Evolutionary conservation across 2,888 invertebrate species (phyloP), one percentile per base, ranked within the genome.

Genomic region (Dichetophora obliterata): DNA sequence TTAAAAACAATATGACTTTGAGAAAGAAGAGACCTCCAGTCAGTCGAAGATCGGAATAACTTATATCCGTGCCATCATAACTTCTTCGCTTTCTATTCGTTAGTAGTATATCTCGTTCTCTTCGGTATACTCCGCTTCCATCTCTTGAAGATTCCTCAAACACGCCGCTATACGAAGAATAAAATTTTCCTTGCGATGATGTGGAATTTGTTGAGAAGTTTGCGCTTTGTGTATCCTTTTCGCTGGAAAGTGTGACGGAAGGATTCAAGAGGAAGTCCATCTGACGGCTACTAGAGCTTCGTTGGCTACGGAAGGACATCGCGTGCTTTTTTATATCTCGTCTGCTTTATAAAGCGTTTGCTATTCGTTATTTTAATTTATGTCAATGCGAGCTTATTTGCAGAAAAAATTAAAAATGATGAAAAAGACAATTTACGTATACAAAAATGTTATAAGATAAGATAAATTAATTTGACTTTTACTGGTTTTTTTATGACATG

Each of bases 261-360:
- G 83, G 82, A 75, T 84, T 82, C 37, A 82, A 82, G n/a, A 83
- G 37, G 77, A 80, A 80, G 75, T 83, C 83, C 68, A 84, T 82
- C 16, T 61, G 68, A 31, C 83, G 70, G 14, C 79, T 77, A 48
- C 79, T 72, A 16, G 75, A 80, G 16, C 75, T 61, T 8, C 54
- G 70, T 72, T 82, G 83, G 73, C 82, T 82, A 24, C 77, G 63
- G 61, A 78, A 82, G 27, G 80, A 76, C 83, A 84, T 84, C 5
- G 22, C 27, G 14, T 0, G 34, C 34, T 11, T 31, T 3, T 27
- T 22, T 14, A 34, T n/a, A 4, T 34, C 34, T 11, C 3, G n/a
- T 19, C 27, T 50, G 31, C 8, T 31, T 52, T 11, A 14, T 9
- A 14, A 54, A 2, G 19, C 31, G 1, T 61, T 27, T 9, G 3